phyloP scores from a whole-genome alignment of 2,113 vertebrate species.

The Tricholaema leucomelas region DNA sequence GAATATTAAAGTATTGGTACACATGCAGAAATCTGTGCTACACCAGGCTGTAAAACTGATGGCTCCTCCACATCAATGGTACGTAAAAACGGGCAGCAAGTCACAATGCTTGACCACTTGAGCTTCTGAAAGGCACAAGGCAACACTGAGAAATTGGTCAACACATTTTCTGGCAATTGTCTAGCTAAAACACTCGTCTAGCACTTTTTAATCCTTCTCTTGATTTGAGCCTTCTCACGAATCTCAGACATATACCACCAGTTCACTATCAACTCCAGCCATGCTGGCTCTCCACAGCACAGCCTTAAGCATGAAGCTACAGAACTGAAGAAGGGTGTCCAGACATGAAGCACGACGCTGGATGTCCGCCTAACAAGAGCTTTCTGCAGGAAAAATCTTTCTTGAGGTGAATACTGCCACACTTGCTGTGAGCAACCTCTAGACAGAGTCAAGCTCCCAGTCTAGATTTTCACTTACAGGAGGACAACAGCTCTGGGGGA shows the following conservation, averaged over 20 bases:
- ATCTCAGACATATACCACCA: neutral
- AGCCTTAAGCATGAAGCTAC: rapidly evolving
- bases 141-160: neutral
- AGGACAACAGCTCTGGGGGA: neutral
- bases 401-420: neutral
- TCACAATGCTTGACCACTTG: neutral
- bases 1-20: neutral
- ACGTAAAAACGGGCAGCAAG: neutral
- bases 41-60: rapidly evolving
- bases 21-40: rapidly evolving
- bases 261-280: rapidly evolving
- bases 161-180: neutral
- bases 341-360: rapidly evolving
- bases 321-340: rapidly evolving
- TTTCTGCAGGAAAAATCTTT: rapidly evolving
- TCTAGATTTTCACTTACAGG: rapidly evolving
- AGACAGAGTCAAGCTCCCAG: too few relatives aligned
- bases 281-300: neutral
- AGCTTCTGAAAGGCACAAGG: neutral
- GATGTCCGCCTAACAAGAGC: rapidly evolving
- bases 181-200: neutral
- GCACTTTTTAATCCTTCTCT: neutral
- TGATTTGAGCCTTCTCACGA: neutral
- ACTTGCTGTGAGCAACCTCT: rapidly evolving
- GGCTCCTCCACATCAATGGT: neutral